These are phyloP conservation scores for Catharus ustulatus DNA, from an alignment of 2,797 vertebrate species.

Conservation along the genomic window DNA sequence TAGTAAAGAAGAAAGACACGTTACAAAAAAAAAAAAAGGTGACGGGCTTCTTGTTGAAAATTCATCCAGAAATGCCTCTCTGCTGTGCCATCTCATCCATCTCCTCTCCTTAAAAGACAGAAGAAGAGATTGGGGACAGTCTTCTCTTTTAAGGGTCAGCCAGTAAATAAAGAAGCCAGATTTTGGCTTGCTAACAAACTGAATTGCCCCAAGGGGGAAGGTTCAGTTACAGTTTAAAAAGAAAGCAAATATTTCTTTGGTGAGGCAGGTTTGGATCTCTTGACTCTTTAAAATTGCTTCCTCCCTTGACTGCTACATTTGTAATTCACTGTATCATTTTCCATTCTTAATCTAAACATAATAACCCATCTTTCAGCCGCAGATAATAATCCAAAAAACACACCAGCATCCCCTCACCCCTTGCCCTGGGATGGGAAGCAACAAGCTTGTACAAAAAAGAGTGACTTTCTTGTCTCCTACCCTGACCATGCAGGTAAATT, in stretches of 20 bases:
- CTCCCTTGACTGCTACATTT: conserved; percentile 38
- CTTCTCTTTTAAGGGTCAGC: neutral
- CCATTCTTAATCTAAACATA: conserved; percentile 42
- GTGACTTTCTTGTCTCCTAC: neutral
- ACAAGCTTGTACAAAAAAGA: neutral
- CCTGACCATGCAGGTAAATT: neutral
- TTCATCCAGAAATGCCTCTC: neutral
- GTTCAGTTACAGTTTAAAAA: conserved; percentile 39
- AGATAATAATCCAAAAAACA: conserved; percentile 21
- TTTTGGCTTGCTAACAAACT: conserved; percentile 16
- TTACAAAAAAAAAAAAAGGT: neutral
- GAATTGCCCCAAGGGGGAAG: neutral
- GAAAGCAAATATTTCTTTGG: conserved; percentile 51
- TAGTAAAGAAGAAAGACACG: neutral
- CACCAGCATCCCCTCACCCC: neutral
- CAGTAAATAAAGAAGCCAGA: conserved; percentile 2
- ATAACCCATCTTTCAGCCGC: neutral
- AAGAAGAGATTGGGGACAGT: neutral
- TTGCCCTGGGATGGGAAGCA: neutral
- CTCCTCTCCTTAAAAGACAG: neutral
- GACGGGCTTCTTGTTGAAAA: neutral
- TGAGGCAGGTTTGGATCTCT: conserved; percentile 48
- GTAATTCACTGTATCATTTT: conserved; percentile 56
- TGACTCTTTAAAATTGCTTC: conserved; percentile 50
- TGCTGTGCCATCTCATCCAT: neutral